Evolutionary conservation across 2,113 vertebrate genomes (phyloP).

Genomic region (Brachypteracias leptosomus): DNA sequence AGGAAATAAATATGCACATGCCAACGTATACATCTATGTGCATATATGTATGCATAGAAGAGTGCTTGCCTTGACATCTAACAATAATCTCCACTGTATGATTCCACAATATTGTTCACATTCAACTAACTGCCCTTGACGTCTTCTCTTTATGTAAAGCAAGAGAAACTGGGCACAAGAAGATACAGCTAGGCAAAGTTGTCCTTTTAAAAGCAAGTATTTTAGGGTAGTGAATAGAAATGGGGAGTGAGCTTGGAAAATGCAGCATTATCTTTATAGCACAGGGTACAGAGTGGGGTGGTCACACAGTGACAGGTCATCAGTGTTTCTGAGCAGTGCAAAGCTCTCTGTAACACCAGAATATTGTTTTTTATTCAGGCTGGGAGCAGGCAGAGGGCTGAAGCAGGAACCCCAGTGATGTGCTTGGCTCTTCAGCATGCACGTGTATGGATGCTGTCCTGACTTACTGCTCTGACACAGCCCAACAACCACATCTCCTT

Average conservation of each 20-base stretch:
- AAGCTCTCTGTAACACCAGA: fast-evolving
- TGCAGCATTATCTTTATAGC: not conserved
- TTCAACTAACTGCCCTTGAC: not conserved
- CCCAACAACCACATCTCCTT: not conserved
- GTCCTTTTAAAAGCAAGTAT: not conserved
- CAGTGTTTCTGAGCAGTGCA: not conserved
- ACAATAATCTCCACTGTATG: not conserved
- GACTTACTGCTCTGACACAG: not conserved
- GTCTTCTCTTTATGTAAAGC: not conserved
- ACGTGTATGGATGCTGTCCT: fast-evolving
- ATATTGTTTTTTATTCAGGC: not conserved
- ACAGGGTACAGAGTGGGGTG: fast-evolving
- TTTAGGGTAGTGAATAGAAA: not conserved
- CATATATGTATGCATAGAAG: no score
- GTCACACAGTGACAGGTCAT: fast-evolving
- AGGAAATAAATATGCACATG: not conserved
- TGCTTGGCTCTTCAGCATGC: no score
- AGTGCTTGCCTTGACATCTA: not conserved
- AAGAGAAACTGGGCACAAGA: not conserved
- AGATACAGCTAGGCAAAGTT: not conserved
- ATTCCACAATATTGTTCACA: not conserved
- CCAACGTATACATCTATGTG: not conserved
- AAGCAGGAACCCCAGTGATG: no score
- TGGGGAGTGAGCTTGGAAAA: not conserved
- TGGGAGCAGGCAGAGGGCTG: not conserved